A percentile compares a stretch with the other conserved stretches of the same genome.
phyloP scores from a whole-genome alignment of 2,797 vertebrate species.

The Acrossocheilus fasciatus region DNA sequence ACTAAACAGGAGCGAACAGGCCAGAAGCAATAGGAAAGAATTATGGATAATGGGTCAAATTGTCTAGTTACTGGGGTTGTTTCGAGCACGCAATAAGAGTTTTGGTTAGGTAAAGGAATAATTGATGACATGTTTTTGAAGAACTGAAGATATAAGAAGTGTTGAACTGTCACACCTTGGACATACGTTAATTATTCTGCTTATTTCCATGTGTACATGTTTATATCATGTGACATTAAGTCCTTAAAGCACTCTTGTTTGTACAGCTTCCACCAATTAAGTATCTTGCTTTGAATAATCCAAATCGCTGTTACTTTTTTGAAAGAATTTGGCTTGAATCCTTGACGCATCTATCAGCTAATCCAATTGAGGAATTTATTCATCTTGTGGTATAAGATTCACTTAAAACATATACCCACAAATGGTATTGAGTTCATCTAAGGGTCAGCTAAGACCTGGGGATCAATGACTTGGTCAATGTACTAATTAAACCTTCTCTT shows the following conservation, averaged over 20 bases:
- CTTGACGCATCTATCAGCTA: not conserved
- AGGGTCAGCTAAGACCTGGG: not conserved
- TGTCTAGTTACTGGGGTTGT: not conserved
- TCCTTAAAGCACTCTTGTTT: not conserved
- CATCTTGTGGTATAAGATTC: not conserved
- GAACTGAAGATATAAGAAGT: not conserved
- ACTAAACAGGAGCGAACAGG: slow-evolving; percentile 7
- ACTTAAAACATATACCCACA: not conserved
- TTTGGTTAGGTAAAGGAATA: not conserved
- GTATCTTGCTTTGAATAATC: not conserved
- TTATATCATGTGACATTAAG: not conserved
- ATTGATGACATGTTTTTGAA: not conserved
- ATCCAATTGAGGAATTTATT: not conserved
- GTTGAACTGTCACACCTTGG: not conserved
- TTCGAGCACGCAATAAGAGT: not conserved
- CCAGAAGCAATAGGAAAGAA: not conserved
- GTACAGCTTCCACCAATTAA: not conserved
- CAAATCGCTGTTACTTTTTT: not conserved
- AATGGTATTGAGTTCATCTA: not conserved
- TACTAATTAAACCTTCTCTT: slow-evolving; percentile 49
- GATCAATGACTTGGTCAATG: not conserved
- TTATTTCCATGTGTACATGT: not conserved
- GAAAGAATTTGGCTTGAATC: not conserved
- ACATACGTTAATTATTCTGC: not conserved
- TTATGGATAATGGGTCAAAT: not conserved